phyloP scores from a whole-genome alignment of 2,797 vertebrate genomes.

The Anas capensis region DNA sequence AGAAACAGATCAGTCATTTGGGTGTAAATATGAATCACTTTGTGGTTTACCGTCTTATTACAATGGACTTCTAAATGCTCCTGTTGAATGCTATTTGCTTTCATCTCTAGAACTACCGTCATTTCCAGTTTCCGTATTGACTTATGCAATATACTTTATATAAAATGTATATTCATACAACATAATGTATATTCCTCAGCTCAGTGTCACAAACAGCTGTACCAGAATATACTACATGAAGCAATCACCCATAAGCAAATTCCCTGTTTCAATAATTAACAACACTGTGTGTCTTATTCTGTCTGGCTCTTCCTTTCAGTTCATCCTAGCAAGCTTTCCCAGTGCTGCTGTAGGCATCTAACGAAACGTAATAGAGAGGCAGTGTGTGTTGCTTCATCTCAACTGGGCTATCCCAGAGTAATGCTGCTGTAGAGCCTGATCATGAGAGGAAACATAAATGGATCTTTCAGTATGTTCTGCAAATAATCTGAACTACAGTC shows the following conservation, averaged over 20 bases:
- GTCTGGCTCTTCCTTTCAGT: background rate
- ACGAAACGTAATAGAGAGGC: background rate
- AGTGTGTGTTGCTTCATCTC: background rate
- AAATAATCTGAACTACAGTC: background rate
- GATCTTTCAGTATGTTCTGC: background rate
- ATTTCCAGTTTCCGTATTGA: background rate
- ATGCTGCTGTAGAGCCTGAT: background rate
- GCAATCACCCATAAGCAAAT: background rate
- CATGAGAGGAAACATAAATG: background rate
- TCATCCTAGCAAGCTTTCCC: background rate
- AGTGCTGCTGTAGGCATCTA: background rate
- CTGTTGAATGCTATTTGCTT: background rate
- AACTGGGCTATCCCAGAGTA: background rate
- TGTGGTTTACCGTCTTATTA: constrained; percentile 16
- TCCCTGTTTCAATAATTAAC: background rate
- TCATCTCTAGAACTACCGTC: background rate
- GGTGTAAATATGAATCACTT: constrained; percentile 8
- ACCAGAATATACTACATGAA: background rate
- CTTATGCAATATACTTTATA: background rate
- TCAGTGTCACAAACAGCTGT: background rate
- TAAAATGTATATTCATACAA: constrained; percentile 11
- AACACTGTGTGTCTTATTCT: background rate
- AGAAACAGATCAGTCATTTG: constrained; percentile 30
- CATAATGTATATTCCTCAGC: background rate
- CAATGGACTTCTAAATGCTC: background rate